phyloP scores from a whole-genome alignment of 2,888 invertebrate species.

The Exephanes ischioxanthus region DNA sequence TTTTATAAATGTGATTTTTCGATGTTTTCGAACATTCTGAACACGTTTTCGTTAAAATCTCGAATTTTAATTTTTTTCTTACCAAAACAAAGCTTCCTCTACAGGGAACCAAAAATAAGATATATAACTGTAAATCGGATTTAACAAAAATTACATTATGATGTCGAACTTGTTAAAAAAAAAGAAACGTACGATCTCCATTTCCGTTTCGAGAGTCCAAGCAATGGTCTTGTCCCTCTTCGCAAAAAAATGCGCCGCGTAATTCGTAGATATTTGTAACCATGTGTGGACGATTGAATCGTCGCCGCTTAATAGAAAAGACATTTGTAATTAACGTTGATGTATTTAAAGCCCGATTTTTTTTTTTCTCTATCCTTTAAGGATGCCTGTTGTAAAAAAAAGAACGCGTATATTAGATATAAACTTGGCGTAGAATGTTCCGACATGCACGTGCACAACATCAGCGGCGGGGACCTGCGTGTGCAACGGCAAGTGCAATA shows the following conservation, averaged over 20 bases:
- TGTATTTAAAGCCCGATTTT: neutral
- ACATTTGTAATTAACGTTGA: neutral
- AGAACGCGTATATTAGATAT: neutral
- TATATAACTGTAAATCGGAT: too few relatives aligned
- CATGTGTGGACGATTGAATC: neutral
- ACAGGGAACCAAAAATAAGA: too few relatives aligned
- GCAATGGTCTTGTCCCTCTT: too few relatives aligned
- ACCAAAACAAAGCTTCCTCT: too few relatives aligned
- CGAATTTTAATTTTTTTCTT: too few relatives aligned
- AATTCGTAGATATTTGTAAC: neutral
- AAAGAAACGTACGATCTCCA: neutral
- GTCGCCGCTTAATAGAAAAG: neutral
- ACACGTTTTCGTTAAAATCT: too few relatives aligned
- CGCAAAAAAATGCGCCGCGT: too few relatives aligned
- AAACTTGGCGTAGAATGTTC: neutral
- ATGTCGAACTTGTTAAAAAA: too few relatives aligned
- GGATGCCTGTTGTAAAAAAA: neutral
- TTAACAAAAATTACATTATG: too few relatives aligned
- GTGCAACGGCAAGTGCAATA: slow-evolving; percentile 9
- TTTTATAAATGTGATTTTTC: too few relatives aligned
- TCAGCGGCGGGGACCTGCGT: neutral
- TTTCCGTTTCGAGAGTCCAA: neutral
- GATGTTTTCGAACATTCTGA: too few relatives aligned
- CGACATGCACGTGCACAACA: neutral
- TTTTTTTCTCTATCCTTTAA: neutral